Conservation (phyloP, 2,888 invertebrate species). For the Eupithecia pulchellata region DNA sequence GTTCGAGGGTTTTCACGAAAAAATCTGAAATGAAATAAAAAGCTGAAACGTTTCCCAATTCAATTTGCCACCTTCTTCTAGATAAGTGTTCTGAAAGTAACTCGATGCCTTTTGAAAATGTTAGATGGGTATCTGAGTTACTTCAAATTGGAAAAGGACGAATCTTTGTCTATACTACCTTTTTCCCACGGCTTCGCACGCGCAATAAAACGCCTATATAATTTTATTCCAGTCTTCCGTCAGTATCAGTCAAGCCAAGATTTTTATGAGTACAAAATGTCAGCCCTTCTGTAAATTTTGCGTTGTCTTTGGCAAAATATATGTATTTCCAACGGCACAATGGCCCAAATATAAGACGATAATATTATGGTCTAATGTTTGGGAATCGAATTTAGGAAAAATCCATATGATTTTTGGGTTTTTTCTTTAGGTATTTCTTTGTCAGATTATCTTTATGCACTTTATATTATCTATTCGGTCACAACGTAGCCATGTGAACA, state of each 20-base stretch:
- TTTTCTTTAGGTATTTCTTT: too few species aligned
- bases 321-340: background rate
- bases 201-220: background rate
- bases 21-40: slow-evolving; percentile 7
- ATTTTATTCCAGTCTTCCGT: background rate
- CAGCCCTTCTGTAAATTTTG: background rate
- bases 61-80: slow-evolving; percentile 17
- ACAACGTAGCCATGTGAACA: too few species aligned
- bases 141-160: background rate
- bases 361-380: too few species aligned
- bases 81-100: slow-evolving; percentile 9
- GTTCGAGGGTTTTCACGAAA: background rate
- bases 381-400: too few species aligned
- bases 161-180: background rate
- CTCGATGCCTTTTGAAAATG: background rate
- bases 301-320: background rate
- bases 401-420: too few species aligned
- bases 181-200: background rate
- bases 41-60: background rate
- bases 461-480: too few species aligned
- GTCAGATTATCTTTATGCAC: too few species aligned
- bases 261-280: background rate
- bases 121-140: background rate
- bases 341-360: too few species aligned
- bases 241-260: too few species aligned